These are phyloP conservation scores for Rynchops niger DNA, from an alignment of 2,113 vertebrate species.

Conservation along the genomic window DNA sequence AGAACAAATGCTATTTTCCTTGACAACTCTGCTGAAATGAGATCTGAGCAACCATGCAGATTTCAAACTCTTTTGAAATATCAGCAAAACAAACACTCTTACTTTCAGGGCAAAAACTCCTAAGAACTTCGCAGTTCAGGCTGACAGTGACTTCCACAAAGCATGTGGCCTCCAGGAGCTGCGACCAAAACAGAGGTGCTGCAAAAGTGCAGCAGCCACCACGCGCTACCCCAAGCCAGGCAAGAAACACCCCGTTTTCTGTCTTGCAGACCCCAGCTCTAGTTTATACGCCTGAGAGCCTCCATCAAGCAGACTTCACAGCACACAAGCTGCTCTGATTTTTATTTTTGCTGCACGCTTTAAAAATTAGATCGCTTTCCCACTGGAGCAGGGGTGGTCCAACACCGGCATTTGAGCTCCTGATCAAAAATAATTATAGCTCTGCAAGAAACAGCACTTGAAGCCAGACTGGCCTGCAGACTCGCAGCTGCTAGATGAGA, in stretches of 20 bases:
- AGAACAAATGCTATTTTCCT: conserved; percentile 14
- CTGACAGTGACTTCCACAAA: background rate
- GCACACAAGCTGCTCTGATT: background rate
- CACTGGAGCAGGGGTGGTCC: background rate
- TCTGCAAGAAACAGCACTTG: background rate
- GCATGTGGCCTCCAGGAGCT: background rate
- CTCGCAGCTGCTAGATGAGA: background rate
- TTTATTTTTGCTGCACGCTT: background rate
- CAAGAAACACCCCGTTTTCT: background rate
- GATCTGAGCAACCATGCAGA: background rate
- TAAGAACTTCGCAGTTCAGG: background rate
- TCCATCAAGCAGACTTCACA: background rate
- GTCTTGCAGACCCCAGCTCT: background rate
- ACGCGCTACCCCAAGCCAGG: rapidly evolving
- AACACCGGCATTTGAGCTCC: background rate
- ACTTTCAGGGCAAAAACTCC: background rate
- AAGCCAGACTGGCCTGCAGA: background rate
- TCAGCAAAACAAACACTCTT: background rate
- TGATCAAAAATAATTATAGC: background rate
- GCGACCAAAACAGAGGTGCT: background rate
- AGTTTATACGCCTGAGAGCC: background rate
- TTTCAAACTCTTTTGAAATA: conserved; percentile 9
- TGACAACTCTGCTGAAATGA: conserved; percentile 37
- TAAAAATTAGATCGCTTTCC: background rate
- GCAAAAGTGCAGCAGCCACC: background rate